These are phyloP conservation scores for Arctocebus calabarensis DNA, from an alignment of 2,797 vertebrate species.

Conservation along the genomic window DNA sequence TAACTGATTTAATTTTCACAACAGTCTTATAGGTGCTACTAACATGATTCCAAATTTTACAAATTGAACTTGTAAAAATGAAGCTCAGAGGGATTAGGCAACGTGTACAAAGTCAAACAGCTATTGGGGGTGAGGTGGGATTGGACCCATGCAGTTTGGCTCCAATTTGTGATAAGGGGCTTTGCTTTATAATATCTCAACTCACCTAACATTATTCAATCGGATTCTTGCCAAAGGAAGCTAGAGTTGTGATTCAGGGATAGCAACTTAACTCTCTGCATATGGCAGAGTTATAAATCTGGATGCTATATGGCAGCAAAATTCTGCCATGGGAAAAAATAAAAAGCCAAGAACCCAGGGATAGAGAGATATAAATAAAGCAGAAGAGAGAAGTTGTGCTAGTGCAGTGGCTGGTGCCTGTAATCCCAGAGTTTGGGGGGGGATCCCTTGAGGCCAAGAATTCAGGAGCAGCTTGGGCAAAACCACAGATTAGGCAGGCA, in stretches of 20 bases:
- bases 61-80: neutral
- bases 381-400: neutral
- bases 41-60: neutral
- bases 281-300: neutral
- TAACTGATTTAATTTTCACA: slow-evolving; percentile 13
- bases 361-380: neutral
- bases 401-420: neutral
- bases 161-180: neutral
- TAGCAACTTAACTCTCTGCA: neutral
- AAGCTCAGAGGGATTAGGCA: neutral
- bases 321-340: neutral
- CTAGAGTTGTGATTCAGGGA: neutral
- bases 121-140: neutral
- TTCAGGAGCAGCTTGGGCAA: neutral
- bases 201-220: neutral
- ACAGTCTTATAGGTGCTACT: neutral
- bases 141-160: neutral
- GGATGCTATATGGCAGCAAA: neutral
- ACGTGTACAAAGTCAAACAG: neutral
- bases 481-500: neutral
- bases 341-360: neutral
- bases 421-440: neutral
- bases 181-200: neutral
- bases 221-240: neutral
- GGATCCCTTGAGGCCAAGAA: neutral